These are phyloP conservation scores for Fragum fragum DNA, from an alignment of 2,888 invertebrate genomes.

Conservation along the genomic window DNA sequence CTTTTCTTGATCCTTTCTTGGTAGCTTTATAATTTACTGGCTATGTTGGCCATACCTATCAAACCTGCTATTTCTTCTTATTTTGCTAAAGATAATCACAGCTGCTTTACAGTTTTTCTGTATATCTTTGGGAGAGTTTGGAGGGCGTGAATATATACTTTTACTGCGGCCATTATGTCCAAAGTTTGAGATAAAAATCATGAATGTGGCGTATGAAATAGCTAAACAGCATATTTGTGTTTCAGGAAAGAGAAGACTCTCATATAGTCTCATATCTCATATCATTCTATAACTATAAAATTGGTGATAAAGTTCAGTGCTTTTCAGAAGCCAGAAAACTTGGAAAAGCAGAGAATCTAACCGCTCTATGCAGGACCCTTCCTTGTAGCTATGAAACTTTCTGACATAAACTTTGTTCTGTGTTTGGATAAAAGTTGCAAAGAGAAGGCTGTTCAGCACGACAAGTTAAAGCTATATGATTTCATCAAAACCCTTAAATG, in stretches of 20 bases:
- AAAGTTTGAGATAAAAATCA: too few relatives aligned
- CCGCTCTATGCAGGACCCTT: slow-evolving; percentile 49
- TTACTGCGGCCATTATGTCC: too few relatives aligned
- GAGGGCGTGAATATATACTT: too few relatives aligned
- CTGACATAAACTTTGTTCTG: slow-evolving; percentile 35
- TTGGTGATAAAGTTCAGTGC: slow-evolving; percentile 55
- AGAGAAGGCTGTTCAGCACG: slow-evolving; percentile 45
- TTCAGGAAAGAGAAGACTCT: slow-evolving; percentile 39
- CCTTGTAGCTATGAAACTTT: slow-evolving; percentile 31
- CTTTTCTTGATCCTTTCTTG: too few relatives aligned
- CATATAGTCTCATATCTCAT: slow-evolving; percentile 47
- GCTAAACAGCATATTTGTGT: slow-evolving; percentile 43
- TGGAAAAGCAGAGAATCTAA: slow-evolving; percentile 49
- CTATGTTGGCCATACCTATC: too few relatives aligned
- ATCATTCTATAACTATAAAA: slow-evolving; percentile 29
- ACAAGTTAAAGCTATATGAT: slow-evolving; percentile 49
- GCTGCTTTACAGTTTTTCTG: too few relatives aligned
- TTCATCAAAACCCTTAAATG: background rate
- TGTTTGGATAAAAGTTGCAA: slow-evolving; percentile 21
- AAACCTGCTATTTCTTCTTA: too few relatives aligned
- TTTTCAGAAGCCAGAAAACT: slow-evolving; percentile 42
- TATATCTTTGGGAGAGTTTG: too few relatives aligned
- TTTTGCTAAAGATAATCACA: too few relatives aligned
- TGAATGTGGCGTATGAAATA: slow-evolving; percentile 47
- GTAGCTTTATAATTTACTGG: too few relatives aligned